Evolutionary conservation across 2,797 vertebrate species (phyloP).

Genomic region (Poeciliopsis infans): DNA sequence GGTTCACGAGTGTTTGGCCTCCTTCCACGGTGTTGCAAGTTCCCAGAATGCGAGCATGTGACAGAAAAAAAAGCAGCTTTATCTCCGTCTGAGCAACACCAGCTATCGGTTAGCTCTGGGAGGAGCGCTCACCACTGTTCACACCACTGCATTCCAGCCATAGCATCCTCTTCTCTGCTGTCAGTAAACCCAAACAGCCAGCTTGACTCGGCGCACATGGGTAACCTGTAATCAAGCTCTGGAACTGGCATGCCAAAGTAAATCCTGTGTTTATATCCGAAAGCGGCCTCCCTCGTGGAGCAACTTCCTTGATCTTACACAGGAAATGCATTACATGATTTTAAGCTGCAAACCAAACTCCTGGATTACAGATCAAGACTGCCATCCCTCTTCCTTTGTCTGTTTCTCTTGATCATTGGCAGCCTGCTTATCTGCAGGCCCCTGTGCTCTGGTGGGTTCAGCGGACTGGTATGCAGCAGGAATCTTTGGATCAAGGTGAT

Average conservation of each 20-base stretch:
- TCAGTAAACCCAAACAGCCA: slow-evolving; percentile 76
- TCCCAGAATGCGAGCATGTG: slow-evolving; percentile 61
- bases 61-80: slow-evolving; percentile 64
- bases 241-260: slow-evolving; percentile 62
- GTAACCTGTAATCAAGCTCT: slow-evolving; percentile 75
- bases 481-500: slow-evolving; percentile 86
- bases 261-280: slow-evolving; percentile 72
- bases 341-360: slow-evolving; percentile 65
- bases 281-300: slow-evolving; percentile 64
- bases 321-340: slow-evolving; percentile 65
- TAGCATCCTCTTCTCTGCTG: slow-evolving; percentile 75
- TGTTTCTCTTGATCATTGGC: slow-evolving; percentile 70
- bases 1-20: slow-evolving; percentile 48
- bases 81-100: slow-evolving; percentile 62
- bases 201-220: slow-evolving; percentile 67
- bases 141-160: slow-evolving; percentile 78
- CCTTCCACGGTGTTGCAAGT: slow-evolving; percentile 46
- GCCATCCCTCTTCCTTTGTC: slow-evolving; percentile 53
- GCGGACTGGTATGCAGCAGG: slow-evolving; percentile 81
- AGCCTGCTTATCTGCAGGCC: slow-evolving; percentile 72
- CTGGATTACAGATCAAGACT: slow-evolving; percentile 66
- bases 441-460: slow-evolving; percentile 77
- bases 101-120: slow-evolving; percentile 63
- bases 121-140: slow-evolving; percentile 71
- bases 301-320: slow-evolving; percentile 55